phyloP scores from a whole-genome alignment of 2,888 invertebrate genomes.

The Margaritifera margaritifera region DNA sequence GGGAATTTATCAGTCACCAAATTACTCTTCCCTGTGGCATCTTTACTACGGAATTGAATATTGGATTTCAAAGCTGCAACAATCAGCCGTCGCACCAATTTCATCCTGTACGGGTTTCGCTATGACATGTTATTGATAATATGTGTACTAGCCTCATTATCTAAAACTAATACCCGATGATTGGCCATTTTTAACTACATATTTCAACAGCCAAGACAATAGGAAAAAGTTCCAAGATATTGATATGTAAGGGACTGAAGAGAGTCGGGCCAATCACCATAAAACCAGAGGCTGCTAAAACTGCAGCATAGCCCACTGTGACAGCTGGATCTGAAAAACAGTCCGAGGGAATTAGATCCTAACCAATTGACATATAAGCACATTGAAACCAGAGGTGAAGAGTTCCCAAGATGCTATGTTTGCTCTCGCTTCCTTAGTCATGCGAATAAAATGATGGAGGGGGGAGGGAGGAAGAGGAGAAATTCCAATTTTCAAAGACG shows the following conservation, averaged over 20 bases:
- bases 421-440: constrained; percentile 7
- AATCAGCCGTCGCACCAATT: constrained; percentile 14
- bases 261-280: constrained; percentile 2
- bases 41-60: constrained; percentile 14
- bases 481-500: constrained; percentile 15
- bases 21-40: constrained; percentile 17
- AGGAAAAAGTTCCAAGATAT: constrained; percentile 18
- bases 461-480: not conserved
- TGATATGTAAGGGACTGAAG: constrained; percentile 3
- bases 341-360: constrained; percentile 5
- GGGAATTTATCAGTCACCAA: constrained; percentile 14
- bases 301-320: constrained; percentile 15
- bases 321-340: constrained; percentile 17
- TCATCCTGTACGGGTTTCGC: constrained; percentile 12
- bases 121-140: constrained; percentile 22
- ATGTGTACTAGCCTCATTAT: constrained; percentile 19
- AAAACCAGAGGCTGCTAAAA: constrained; percentile 22
- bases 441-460: not conserved
- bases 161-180: constrained; percentile 23
- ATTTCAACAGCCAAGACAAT: constrained; percentile 19
- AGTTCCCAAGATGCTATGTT: constrained; percentile 19
- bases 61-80: constrained; percentile 9
- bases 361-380: constrained; percentile 24
- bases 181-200: constrained; percentile 19
- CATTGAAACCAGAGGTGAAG: constrained; percentile 28